Evolutionary conservation across 2,888 invertebrate genomes (phyloP).

Genomic region (Tetragnatha montana): DNA sequence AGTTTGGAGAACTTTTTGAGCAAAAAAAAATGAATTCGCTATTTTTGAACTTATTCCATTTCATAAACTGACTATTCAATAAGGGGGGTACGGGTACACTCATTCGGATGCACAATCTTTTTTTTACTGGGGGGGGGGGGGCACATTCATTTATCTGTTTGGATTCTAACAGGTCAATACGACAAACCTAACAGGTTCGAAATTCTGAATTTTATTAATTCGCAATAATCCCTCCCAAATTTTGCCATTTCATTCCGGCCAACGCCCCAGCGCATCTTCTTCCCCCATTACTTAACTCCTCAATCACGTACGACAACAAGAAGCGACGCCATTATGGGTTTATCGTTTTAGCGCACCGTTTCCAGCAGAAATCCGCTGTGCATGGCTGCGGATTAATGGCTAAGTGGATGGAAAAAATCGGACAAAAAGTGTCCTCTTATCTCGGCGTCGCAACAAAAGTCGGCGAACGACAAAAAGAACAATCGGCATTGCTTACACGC

Average conservation of each 20-base stretch:
- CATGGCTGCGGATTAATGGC: slow-evolving; percentile 34
- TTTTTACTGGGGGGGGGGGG: too few relatives aligned
- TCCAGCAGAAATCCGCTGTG: background rate
- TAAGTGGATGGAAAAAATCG: slow-evolving; percentile 4
- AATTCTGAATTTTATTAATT: too few relatives aligned
- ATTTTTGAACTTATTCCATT: too few relatives aligned
- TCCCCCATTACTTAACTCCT: background rate
- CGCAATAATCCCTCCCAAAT: background rate
- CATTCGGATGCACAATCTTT: too few relatives aligned
- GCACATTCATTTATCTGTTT: too few relatives aligned
- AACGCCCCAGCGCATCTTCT: background rate
- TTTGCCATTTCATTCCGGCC: background rate
- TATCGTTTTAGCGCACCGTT: background rate
- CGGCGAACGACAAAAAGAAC: slow-evolving; percentile 16
- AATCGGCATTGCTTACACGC: slow-evolving; percentile 57
- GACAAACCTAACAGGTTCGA: too few relatives aligned
- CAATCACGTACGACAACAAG: background rate
- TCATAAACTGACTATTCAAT: too few relatives aligned
- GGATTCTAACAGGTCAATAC: too few relatives aligned
- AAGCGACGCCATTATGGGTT: background rate
- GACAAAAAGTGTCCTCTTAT: background rate
- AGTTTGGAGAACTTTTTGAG: too few relatives aligned
- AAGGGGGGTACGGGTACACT: too few relatives aligned
- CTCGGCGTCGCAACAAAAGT: slow-evolving; percentile 15
- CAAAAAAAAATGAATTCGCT: too few relatives aligned